Evolutionary conservation across 2,797 vertebrate genomes (phyloP).

Genomic region (Falco berigora): DNA sequence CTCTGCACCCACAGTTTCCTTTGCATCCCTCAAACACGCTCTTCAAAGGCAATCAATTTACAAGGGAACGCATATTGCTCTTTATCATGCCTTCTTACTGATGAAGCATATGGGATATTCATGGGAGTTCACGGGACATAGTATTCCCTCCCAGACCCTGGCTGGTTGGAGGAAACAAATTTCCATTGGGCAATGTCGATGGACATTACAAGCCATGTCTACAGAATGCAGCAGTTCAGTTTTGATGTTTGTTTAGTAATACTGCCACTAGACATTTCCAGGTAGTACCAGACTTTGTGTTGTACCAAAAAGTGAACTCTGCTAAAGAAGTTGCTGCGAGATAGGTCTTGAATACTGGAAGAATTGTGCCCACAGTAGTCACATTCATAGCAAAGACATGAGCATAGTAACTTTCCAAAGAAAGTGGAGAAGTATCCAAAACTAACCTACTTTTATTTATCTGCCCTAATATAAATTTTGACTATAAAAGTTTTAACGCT

Average conservation of each 20-base stretch:
- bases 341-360: background rate
- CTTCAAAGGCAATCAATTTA: background rate
- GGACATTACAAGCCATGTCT: background rate
- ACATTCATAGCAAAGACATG: background rate
- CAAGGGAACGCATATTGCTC: background rate
- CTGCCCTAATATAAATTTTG: background rate
- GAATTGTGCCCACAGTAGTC: background rate
- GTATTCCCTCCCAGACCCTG: background rate
- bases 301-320: background rate
- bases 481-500: background rate
- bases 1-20: background rate
- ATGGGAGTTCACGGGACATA: background rate
- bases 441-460: background rate
- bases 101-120: background rate
- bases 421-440: background rate
- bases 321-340: background rate
- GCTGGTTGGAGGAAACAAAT: background rate
- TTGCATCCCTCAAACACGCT: fast-evolving
- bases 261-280: background rate
- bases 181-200: background rate
- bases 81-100: background rate
- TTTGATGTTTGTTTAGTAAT: background rate
- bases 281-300: background rate
- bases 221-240: background rate
- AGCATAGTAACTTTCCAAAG: background rate